phyloP scores from a whole-genome alignment of 2,113 vertebrate genomes.

The Atractosteus spatula region DNA sequence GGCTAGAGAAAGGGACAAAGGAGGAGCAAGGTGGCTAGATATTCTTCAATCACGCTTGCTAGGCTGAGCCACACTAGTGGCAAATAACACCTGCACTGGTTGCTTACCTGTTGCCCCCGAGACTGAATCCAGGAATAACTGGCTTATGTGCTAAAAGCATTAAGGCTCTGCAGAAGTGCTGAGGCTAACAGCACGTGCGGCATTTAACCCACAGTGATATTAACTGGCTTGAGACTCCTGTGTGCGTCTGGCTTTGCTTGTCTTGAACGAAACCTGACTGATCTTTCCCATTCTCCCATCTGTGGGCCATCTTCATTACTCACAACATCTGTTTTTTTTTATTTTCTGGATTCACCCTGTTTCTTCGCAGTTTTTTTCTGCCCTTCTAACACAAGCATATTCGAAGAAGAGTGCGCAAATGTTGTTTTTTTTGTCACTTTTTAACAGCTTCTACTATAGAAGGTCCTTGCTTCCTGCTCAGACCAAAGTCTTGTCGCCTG shows the following conservation, averaged over 20 bases:
- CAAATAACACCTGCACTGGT: slow-evolving; percentile 32
- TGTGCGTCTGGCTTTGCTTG: neutral
- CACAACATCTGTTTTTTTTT: too few relatives aligned
- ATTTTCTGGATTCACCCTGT: too few relatives aligned
- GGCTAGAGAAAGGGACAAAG: slow-evolving; percentile 71
- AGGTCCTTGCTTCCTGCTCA: too few relatives aligned
- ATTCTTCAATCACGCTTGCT: neutral
- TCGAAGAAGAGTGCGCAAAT: too few relatives aligned
- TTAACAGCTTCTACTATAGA: too few relatives aligned
- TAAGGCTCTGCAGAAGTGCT: neutral
- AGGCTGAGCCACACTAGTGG: slow-evolving; percentile 35
- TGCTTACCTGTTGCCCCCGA: neutral
- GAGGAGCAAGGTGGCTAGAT: slow-evolving; percentile 77
- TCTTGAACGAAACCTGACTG: neutral
- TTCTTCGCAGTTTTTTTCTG: too few relatives aligned
- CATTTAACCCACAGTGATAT: neutral
- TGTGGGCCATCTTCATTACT: too few relatives aligned
- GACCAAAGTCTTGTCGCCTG: too few relatives aligned
- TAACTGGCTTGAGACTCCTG: neutral
- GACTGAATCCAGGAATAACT: neutral
- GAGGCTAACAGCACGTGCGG: neutral
- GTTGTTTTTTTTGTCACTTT: too few relatives aligned
- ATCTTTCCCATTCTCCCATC: too few relatives aligned
- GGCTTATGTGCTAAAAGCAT: neutral
- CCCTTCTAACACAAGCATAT: too few relatives aligned